Base-by-base conservation (phyloP, 2,797 vertebrate genomes). In the Selene dorsalis region DNA sequence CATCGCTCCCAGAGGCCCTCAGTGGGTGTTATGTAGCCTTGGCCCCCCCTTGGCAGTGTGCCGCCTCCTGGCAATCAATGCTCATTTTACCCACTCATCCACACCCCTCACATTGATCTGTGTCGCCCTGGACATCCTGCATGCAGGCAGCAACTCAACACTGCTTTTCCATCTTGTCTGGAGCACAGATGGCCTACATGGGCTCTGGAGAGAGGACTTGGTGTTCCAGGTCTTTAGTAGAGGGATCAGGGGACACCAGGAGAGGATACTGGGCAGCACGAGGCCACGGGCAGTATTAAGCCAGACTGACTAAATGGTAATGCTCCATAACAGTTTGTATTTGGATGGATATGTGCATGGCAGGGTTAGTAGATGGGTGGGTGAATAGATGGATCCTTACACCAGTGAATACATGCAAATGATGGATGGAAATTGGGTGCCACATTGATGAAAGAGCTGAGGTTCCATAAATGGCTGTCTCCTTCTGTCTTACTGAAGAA, bases 1-100 rank as follows among this genome's bases (percentile, higher is more conserved):
- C 71, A 67, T 73, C 20, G 0, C 47, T 50, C 55, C 50, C 43
- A 0, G 30, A 77, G 73, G 53, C 58, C 69, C 41, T 80, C 32
- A 1, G 63, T 84, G 70, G 80, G 70, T 87, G 82, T 84, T 47
- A 24, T 38, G 59, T 55, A 84, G 75, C 69, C 61, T 71, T 67
- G 68, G 14, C 76, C 73, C 68, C 75, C 9, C n/a, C 1, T 75
- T 90, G 78, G 84, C 84, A 75, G 52, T 6, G 26, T 48, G 73
- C 84, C 53, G 18, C 84, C 77, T 86, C 71, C 82, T 79, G 77
- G 86, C 88, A 90, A 93, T 94, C 91, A 84, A 87, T 91, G 87
- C 82, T 92, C 69, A 89, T 92, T 93, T 93, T 83, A 91, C 89
- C 90, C 88, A 76, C 88, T 92, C 86, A 84, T 90, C 85, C 86